Conservation (phyloP, 2,888 invertebrate species). For the Liopterus haemorrhoidalis region DNA sequence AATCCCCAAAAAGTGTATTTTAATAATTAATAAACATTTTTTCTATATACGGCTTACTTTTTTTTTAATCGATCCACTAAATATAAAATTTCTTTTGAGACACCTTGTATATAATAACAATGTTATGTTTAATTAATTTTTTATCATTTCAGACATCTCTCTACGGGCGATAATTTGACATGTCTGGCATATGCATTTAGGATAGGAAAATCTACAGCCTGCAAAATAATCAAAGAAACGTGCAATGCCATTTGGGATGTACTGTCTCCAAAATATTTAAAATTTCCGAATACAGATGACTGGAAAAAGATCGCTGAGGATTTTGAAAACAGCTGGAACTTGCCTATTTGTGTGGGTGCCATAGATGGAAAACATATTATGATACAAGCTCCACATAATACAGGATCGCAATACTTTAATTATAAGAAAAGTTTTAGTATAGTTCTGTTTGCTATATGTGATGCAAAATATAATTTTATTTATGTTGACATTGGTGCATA, state of each 20-base stretch:
- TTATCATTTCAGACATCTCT: conserved; percentile 23
- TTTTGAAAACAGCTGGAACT: conserved; percentile 24
- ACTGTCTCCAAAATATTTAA: conserved; percentile 22
- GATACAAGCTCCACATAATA: conserved; percentile 25
- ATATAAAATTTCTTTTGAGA: too few species aligned
- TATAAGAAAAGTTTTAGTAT: conserved; percentile 29
- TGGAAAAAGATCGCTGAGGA: conserved; percentile 23
- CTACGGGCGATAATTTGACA: conserved; percentile 20
- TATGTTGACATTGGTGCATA: conserved; percentile 36
- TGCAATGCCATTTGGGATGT: conserved; percentile 18
- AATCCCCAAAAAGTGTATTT: too few species aligned
- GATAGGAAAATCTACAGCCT: conserved; percentile 23
- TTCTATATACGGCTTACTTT: too few species aligned
- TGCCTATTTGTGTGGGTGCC: conserved; percentile 28
- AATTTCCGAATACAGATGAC: conserved; percentile 17
- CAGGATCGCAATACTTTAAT: conserved; percentile 23
- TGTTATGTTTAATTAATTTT: too few species aligned
- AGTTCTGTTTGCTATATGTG: conserved; percentile 35
- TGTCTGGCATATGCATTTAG: conserved; percentile 23
- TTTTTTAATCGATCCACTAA: too few species aligned
- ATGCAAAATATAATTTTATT: conserved; percentile 36
- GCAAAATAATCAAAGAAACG: conserved; percentile 25
- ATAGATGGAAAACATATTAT: conserved; percentile 24
- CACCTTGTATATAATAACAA: too few species aligned
- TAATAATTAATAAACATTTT: too few species aligned